These are phyloP conservation scores for Spongilla lacustris DNA, from an alignment of 37 sponge, comb jelly and placozoan species.

Conservation along the genomic window DNA sequence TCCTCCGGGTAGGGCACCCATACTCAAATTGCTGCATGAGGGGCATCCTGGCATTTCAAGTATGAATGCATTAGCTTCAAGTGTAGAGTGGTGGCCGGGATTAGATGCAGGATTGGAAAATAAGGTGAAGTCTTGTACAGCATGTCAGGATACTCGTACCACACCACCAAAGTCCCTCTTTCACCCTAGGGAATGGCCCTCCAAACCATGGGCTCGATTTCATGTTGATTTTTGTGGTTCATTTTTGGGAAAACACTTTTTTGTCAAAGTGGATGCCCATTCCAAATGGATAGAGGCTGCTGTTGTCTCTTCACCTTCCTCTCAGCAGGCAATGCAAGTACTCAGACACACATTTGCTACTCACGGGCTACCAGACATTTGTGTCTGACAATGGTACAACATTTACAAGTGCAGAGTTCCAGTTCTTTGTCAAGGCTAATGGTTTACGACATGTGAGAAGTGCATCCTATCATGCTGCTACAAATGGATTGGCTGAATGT, in stretches of 20 bases:
- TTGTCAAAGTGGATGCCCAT: conserved; percentile 28
- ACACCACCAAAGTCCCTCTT: conserved; percentile 9
- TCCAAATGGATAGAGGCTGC: conserved; percentile 41
- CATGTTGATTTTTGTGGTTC: conserved; percentile 40
- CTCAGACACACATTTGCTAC: conserved; percentile 38
- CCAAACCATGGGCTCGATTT: conserved; percentile 33
- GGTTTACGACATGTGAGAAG: conserved; percentile 7
- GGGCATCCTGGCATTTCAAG: conserved; percentile 33
- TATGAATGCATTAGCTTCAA: conserved; percentile 36
- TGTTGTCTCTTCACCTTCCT: conserved; percentile 18
- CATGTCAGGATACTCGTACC: conserved; percentile 13
- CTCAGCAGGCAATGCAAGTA: conserved; percentile 10
- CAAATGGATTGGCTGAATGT: too few relatives aligned
- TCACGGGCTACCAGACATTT: conserved; percentile 38
- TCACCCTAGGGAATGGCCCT: conserved; percentile 52
- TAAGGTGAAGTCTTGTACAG: background rate
- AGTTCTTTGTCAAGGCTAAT: background rate
- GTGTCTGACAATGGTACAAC: conserved; percentile 23
- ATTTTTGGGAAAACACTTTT: conserved; percentile 22
- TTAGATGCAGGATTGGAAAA: conserved; percentile 17
- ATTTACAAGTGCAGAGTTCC: conserved; percentile 15
- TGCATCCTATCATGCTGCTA: background rate
- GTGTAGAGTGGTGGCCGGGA: conserved; percentile 54
- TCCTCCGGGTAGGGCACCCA: background rate
- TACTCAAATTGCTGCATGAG: conserved; percentile 14